Evolutionary conservation across 2,888 invertebrate species (phyloP).

Genomic region (Phengaris arion): DNA sequence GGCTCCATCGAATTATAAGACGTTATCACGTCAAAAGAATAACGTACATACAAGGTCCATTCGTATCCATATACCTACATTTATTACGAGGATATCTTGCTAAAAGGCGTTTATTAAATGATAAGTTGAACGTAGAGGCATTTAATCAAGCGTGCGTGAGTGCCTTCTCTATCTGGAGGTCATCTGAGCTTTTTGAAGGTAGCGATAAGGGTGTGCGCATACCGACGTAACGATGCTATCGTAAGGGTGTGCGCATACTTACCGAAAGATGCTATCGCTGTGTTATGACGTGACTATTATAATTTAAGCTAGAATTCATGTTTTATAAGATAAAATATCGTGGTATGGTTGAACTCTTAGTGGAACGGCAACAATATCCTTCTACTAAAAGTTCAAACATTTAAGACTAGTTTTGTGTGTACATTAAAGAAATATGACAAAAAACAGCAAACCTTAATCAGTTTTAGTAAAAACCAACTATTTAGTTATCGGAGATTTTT

Average conservation of each 20-base stretch:
- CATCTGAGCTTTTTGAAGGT: constrained; percentile 45
- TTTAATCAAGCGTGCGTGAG: constrained; percentile 38
- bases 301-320: neutral
- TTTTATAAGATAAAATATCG: neutral
- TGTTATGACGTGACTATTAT: constrained; percentile 8
- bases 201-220: constrained; percentile 39
- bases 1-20: too few relatives aligned
- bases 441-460: too few relatives aligned
- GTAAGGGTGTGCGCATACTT: constrained; percentile 32
- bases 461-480: too few relatives aligned
- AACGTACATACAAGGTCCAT: too few relatives aligned
- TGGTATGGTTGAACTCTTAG: neutral
- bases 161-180: constrained; percentile 46
- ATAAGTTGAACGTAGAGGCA: constrained; percentile 24
- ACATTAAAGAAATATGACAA: too few relatives aligned
- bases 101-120: constrained; percentile 5
- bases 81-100: neutral
- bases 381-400: too few relatives aligned
- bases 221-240: constrained; percentile 37
- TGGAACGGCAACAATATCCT: too few relatives aligned
- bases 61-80: neutral
- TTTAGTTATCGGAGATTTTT: too few relatives aligned
- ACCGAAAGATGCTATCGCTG: neutral
- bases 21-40: too few relatives aligned
- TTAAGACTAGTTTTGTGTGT: too few relatives aligned